Evolutionary conservation across 2,797 vertebrate species (phyloP).

Genomic region (Ceryle rudis): DNA sequence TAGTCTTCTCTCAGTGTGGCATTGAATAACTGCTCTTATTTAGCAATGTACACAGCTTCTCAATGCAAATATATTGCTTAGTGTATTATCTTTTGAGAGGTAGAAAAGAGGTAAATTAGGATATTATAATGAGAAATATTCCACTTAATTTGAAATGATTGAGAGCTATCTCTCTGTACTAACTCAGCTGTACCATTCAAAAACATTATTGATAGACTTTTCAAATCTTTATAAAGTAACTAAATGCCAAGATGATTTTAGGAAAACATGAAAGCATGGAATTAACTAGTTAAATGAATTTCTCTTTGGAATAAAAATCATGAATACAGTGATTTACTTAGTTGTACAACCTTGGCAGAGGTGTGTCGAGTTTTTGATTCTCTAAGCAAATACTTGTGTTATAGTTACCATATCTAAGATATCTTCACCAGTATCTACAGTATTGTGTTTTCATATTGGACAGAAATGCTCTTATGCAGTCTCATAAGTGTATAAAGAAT

Average conservation of each 20-base stretch:
- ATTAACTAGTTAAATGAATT: slow-evolving; percentile 58
- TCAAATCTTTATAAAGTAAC: slow-evolving; percentile 31
- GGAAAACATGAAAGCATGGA: slow-evolving; percentile 54
- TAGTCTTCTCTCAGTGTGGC: not conserved
- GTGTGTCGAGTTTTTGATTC: slow-evolving; percentile 26
- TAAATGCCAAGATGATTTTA: slow-evolving; percentile 57
- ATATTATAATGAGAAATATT: slow-evolving; percentile 66
- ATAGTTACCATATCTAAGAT: not conserved
- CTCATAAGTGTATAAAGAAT: slow-evolving; percentile 4
- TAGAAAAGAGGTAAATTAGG: slow-evolving; percentile 43
- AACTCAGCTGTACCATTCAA: slow-evolving; percentile 36
- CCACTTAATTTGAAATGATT: slow-evolving; percentile 48
- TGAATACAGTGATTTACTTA: slow-evolving; percentile 50
- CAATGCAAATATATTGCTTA: slow-evolving; percentile 39
- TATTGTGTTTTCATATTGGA: not conserved
- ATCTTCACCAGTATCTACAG: not conserved
- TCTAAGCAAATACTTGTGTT: slow-evolving; percentile 38
- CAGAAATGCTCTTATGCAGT: not conserved
- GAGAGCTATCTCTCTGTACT: slow-evolving; percentile 51
- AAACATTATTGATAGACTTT: slow-evolving; percentile 26
- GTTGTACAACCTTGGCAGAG: slow-evolving; percentile 7
- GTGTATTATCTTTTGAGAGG: slow-evolving; percentile 54
- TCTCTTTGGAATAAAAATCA: slow-evolving; percentile 31
- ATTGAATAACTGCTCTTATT: not conserved
- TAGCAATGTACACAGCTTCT: slow-evolving; percentile 9